A percentile compares a stretch with the other conserved stretches of the same genome.
phyloP scores from a whole-genome alignment of 2,113 vertebrate genomes.

The Plecturocebus donacophilus region DNA sequence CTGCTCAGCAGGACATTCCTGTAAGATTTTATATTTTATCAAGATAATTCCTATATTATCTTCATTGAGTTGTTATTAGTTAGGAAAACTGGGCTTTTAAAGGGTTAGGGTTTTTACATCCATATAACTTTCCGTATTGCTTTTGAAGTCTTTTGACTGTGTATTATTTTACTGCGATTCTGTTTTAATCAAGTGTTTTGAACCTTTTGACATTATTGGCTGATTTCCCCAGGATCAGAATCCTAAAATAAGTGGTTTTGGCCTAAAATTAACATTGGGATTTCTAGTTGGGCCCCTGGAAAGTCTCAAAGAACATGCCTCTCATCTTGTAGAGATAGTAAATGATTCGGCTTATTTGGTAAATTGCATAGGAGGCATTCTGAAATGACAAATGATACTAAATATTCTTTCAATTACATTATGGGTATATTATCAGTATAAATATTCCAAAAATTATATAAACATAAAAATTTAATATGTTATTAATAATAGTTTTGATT shows the following conservation, averaged over 20 bases:
- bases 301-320: neutral
- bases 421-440: neutral
- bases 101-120: too few species aligned
- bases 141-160: neutral
- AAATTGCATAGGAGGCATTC: neutral
- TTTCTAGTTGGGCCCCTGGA: neutral
- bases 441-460: neutral
- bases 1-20: too few species aligned
- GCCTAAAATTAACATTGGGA: neutral
- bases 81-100: too few species aligned
- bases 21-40: too few species aligned
- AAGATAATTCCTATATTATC: too few species aligned
- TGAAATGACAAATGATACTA: neutral
- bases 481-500: neutral
- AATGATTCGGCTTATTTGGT: neutral
- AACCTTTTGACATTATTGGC: neutral
- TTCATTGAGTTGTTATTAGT: too few species aligned
- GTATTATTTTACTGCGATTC: neutral
- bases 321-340: neutral
- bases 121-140: neutral
- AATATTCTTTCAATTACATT: neutral
- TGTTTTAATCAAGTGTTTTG: neutral
- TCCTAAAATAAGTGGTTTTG: neutral
- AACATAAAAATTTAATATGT: neutral
- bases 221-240: neutral